A percentile compares a stretch with the other conserved stretches of the same genome.
Evolutionary conservation across 2,888 invertebrate species (phyloP).

Genomic region (Labia minor): DNA sequence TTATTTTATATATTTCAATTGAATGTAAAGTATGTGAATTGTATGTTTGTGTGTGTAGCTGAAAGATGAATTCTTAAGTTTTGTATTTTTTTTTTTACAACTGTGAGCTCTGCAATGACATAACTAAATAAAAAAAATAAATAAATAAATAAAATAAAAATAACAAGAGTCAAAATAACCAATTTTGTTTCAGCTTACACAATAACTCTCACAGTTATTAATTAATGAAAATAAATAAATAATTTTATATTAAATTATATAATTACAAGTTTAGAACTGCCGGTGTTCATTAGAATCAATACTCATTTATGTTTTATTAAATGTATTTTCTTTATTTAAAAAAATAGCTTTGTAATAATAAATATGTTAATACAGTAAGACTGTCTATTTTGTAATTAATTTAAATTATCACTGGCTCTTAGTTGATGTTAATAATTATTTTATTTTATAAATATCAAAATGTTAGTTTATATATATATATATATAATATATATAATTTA

Average conservation of each 20-base stretch:
- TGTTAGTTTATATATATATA: background rate
- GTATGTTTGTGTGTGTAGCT: conserved; percentile 15
- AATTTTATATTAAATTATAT: no score
- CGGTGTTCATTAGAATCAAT: background rate
- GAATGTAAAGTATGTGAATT: conserved; percentile 17
- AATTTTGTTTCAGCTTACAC: no score
- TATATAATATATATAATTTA: background rate
- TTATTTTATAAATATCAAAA: background rate
- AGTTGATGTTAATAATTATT: background rate
- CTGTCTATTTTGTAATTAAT: background rate
- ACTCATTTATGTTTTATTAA: background rate
- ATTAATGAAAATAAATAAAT: no score
- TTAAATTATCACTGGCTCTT: conserved; percentile 1
- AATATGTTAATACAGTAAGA: conserved; percentile 4
- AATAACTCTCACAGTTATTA: no score
- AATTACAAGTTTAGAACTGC: background rate
- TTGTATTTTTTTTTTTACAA: background rate
- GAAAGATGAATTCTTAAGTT: background rate
- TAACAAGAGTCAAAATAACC: background rate
- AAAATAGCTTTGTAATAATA: background rate
- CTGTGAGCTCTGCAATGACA: background rate
- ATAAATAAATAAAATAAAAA: background rate
- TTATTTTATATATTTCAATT: conserved; percentile 20
- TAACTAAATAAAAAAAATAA: background rate
- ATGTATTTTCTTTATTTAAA: background rate